Evolutionary conservation across 2,888 invertebrate genomes (phyloP).

Genomic region (Notocelia uddmanniana): DNA sequence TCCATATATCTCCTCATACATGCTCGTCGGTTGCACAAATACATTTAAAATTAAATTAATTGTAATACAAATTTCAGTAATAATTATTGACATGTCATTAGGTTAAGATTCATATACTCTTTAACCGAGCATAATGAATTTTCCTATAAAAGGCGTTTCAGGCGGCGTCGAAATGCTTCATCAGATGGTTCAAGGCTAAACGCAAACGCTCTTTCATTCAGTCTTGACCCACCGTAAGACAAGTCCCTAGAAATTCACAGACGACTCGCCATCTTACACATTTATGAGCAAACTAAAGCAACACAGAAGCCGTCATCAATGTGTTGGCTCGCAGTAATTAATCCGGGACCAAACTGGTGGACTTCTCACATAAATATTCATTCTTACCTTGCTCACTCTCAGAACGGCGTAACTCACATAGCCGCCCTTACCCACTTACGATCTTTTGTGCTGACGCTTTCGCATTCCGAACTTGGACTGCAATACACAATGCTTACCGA

Average conservation of each 20-base stretch:
- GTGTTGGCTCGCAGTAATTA: conserved; percentile 56
- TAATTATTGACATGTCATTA: too few relatives aligned
- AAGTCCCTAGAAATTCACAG: background rate
- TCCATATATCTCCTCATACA: too few relatives aligned
- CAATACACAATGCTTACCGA: background rate
- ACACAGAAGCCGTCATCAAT: conserved; percentile 38
- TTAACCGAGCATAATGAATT: too few relatives aligned
- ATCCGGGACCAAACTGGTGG: conserved; percentile 49
- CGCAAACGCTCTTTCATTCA: background rate
- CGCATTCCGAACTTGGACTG: conserved; percentile 61
- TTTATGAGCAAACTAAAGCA: conserved; percentile 36
- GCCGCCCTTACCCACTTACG: background rate
- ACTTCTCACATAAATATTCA: conserved; percentile 72
- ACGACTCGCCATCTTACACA: conserved; percentile 14
- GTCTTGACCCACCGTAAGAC: background rate
- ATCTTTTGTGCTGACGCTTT: background rate
- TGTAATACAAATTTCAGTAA: too few relatives aligned
- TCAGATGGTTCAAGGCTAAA: too few relatives aligned
- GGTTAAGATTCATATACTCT: too few relatives aligned
- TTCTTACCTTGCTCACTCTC: conserved; percentile 48
- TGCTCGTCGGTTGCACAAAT: too few relatives aligned
- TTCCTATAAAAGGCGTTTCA: too few relatives aligned
- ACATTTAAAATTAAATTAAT: too few relatives aligned
- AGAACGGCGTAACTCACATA: background rate
- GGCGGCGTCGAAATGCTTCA: too few relatives aligned